Evolutionary conservation across 2,113 vertebrate species (phyloP), one percentile per base, ranked within the genome.

Genomic region (Gallinago jamesoni): DNA sequence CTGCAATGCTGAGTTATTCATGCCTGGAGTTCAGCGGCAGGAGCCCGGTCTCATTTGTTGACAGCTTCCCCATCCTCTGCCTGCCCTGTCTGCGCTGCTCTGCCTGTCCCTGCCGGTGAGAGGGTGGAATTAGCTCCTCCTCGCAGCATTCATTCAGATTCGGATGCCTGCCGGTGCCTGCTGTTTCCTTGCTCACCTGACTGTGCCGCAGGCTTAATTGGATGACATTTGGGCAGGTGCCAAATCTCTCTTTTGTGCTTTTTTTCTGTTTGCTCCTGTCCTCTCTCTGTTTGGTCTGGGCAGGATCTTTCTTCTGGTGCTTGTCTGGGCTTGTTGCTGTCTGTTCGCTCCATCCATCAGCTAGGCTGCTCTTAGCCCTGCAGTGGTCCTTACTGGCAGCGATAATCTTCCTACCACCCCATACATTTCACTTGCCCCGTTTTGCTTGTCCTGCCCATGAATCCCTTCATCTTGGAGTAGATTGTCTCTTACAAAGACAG

Each of bases 181-280:
- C 91, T 93, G 90, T 55, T 90, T 69, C 78, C 85, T 43, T 2
- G 16, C 90, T 95, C 93, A 95, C 92, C 96, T 95, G 95, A 94
- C 90, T 95, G 93, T 97, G 97, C 94, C 35, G 88, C 96, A 97
- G 93, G 67, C 95, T 94, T 84, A 95, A 93, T 87, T 87, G 83
- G 81, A 84, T 97, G 92, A 68, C 77, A 37, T 79, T 79, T 96
- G 95, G 92, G 88, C 93, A 31, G 47, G 89, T 53, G 96, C 95
- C 96, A 97, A 45, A 85, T 87, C 87, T 94, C 88, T 64, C 93
- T 91, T 75, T 79, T 96, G 88, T 94, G 94, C 96, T 92, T 74
- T 48, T 39, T 39, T 66, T 66, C 88, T 88, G 52, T 89, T 84
- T 86, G 80, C 90, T 96, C 92, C 74, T 25, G 33, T 94, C 93